A percentile compares a stretch with the other conserved stretches of the same genome.
Conservation (phyloP, 1,140 invertebrate species). For the Heliconius eleuchia region DNA sequence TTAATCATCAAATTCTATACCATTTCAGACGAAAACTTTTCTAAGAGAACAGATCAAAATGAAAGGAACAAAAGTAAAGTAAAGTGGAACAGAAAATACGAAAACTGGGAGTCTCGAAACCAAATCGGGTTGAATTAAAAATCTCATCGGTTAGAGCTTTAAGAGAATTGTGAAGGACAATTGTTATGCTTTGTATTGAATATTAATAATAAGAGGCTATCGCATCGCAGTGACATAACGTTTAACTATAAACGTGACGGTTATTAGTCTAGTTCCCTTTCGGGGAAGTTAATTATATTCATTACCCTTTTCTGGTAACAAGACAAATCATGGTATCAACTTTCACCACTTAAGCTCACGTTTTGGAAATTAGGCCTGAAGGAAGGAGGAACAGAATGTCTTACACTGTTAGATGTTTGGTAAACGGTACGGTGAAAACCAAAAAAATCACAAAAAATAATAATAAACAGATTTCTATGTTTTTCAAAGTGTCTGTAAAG, state of each 20-base stretch:
- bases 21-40: conserved; percentile 5
- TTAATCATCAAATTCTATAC: conserved; percentile 12
- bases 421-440: too few species aligned
- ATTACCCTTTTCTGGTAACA: not conserved
- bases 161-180: conserved; percentile 13
- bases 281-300: not conserved
- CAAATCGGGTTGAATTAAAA: conserved; percentile 21
- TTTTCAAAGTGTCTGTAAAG: too few species aligned
- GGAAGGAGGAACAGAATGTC: too few species aligned
- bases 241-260: not conserved
- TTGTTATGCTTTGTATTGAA: conserved; percentile 12
- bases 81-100: conserved; percentile 15
- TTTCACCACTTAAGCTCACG: not conserved
- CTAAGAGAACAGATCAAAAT: conserved; percentile 17
- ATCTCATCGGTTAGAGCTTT: conserved; percentile 16
- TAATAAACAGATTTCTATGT: too few species aligned
- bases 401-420: too few species aligned
- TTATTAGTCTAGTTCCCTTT: not conserved
- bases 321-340: not conserved
- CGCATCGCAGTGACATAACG: not conserved
- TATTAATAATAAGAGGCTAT: not conserved
- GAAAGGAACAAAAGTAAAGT: conserved; percentile 16
- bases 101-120: conserved; percentile 15
- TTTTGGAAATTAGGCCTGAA: too few species aligned
- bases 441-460: too few species aligned